These are phyloP conservation scores for Gavialis gangeticus DNA, from an alignment of 2,113 vertebrate genomes.

Conservation along the genomic window DNA sequence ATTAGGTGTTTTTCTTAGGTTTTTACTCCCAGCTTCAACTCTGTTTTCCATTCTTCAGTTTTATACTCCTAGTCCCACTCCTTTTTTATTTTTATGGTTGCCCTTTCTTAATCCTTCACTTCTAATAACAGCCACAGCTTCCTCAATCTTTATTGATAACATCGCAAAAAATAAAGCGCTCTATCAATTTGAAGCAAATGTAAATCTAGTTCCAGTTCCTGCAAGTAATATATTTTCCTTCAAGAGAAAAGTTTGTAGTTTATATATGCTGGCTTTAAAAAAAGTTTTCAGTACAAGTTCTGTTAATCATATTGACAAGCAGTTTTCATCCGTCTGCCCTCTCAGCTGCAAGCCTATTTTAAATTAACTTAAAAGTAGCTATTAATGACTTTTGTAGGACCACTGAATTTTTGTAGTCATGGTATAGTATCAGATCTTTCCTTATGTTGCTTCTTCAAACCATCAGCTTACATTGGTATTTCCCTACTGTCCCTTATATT, in stretches of 20 bases:
- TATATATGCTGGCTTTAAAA: background rate
- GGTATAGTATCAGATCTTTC: background rate
- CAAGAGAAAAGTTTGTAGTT: background rate
- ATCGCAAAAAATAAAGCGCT: background rate
- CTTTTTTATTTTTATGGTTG: background rate
- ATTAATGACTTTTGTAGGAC: background rate
- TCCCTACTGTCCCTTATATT: background rate
- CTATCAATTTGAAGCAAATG: background rate
- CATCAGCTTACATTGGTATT: background rate
- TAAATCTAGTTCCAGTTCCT: background rate
- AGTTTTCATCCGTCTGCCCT: background rate
- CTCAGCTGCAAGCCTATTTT: background rate
- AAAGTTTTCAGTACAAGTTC: background rate
- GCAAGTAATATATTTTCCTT: background rate
- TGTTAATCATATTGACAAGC: background rate
- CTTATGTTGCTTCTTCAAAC: background rate
- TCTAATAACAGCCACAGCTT: background rate
- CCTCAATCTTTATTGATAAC: background rate
- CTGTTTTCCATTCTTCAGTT: background rate
- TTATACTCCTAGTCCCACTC: background rate
- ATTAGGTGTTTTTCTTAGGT: background rate
- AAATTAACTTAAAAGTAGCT: background rate
- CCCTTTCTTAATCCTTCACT: fast-evolving
- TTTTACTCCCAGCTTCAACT: background rate
- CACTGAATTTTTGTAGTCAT: background rate